Evolutionary conservation across 2,113 vertebrate genomes (phyloP).

Genomic region (Sclerurus mexicanus): DNA sequence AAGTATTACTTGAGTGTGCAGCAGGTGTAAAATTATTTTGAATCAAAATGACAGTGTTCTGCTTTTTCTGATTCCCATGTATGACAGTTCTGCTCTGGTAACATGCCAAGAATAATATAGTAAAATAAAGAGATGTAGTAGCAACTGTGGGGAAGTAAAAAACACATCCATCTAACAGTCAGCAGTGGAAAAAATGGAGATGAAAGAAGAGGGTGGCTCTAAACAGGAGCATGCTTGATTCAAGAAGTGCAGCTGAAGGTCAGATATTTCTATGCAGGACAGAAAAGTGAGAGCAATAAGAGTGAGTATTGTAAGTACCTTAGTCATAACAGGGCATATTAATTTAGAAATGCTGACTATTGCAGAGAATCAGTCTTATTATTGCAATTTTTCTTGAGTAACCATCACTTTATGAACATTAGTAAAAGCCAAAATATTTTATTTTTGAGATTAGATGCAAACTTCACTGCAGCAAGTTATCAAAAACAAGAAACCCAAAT

Average conservation of each 20-base stretch:
- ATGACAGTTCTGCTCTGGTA: background rate
- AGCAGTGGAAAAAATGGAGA: background rate
- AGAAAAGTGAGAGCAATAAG: background rate
- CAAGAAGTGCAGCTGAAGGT: accelerated
- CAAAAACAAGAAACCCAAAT: background rate
- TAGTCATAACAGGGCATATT: background rate
- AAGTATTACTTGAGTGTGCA: background rate
- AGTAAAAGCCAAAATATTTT: background rate
- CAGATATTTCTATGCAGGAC: background rate
- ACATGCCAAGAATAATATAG: background rate
- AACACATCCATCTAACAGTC: background rate
- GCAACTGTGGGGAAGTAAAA: background rate
- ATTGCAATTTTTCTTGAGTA: background rate
- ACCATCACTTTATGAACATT: background rate
- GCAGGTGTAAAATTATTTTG: conserved; percentile 25
- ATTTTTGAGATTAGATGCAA: background rate
- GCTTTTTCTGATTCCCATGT: background rate
- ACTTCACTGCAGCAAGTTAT: background rate
- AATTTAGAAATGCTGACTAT: background rate
- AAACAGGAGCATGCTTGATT: background rate
- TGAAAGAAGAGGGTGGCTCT: background rate
- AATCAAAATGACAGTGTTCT: conserved; percentile 13
- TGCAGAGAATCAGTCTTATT: background rate
- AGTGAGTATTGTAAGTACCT: background rate
- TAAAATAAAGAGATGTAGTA: background rate